These are phyloP conservation scores for Natrix natrix DNA, from an alignment of 2,797 vertebrate species.

Conservation along the genomic window DNA sequence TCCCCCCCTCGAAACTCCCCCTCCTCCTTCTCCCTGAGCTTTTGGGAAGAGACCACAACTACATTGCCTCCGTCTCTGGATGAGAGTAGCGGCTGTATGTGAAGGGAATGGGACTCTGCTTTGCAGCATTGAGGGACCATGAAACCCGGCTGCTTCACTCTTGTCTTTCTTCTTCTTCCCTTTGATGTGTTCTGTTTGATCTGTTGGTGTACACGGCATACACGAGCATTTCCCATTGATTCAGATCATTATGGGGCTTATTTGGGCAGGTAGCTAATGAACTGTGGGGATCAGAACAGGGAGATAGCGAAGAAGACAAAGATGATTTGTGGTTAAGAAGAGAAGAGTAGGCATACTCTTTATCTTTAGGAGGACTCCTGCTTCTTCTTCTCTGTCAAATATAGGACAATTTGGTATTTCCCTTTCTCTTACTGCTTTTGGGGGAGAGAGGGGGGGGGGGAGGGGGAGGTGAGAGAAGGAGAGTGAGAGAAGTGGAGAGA, in stretches of 20 bases:
- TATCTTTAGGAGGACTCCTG: not conserved
- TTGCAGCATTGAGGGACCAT: conserved; percentile 67
- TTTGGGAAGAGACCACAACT: conserved; percentile 66
- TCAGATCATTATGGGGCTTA: not conserved
- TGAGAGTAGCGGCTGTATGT: conserved; percentile 75
- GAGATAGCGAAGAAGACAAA: not conserved
- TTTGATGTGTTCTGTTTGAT: conserved; percentile 84
- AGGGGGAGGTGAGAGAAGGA: no score
- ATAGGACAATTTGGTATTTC: not conserved
- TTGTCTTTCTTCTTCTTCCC: conserved; percentile 69
- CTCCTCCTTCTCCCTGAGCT: conserved; percentile 52
- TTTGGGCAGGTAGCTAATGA: not conserved
- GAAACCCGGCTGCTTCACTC: conserved; percentile 64
- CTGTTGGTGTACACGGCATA: conserved; percentile 67
- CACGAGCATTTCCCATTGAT: not conserved
- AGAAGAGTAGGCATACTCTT: not conserved
- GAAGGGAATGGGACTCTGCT: conserved; percentile 73
- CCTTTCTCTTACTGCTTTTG: not conserved
- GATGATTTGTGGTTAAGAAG: not conserved
- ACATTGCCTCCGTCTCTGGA: conserved; percentile 69
- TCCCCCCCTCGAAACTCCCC: not conserved
- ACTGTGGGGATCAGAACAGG: not conserved
- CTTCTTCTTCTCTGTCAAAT: not conserved
- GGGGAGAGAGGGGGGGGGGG: rapidly evolving
- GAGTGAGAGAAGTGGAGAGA: no score